Evolutionary conservation across 2,113 vertebrate genomes (phyloP).

Genomic region (Cyprinus carpio): DNA sequence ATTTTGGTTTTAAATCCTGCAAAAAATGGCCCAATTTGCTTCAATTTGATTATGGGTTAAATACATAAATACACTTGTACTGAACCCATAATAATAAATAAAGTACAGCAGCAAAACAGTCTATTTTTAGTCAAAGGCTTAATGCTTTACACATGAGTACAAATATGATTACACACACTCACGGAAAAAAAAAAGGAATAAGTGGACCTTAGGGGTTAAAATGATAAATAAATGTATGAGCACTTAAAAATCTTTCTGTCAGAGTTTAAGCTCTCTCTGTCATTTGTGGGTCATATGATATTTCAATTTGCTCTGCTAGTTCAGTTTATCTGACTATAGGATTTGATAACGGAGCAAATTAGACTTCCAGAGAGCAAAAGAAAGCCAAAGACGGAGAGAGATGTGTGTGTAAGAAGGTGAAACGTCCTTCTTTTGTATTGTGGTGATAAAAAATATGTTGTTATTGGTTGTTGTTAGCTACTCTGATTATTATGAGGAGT

Average conservation of each 20-base stretch:
- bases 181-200: neutral
- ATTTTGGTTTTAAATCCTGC: neutral
- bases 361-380: neutral
- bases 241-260: neutral
- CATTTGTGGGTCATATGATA: conserved; percentile 22
- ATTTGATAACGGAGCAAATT: conserved; percentile 29
- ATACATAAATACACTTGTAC: too few relatives aligned
- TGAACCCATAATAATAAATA: too few relatives aligned
- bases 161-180: too few relatives aligned
- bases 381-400: neutral
- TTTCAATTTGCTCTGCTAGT: conserved; percentile 18
- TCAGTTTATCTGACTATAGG: conserved; percentile 8
- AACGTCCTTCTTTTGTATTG: neutral
- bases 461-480: neutral
- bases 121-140: too few relatives aligned
- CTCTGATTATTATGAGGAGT: neutral
- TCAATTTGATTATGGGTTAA: too few relatives aligned
- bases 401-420: neutral
- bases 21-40: neutral
- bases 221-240: neutral
- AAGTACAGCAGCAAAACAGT: too few relatives aligned
- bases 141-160: too few relatives aligned
- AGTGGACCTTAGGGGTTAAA: neutral
- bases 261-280: neutral
- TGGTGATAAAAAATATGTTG: neutral